phyloP scores from a whole-genome alignment of 2,888 invertebrate genomes.

The Eristalis intricaria region DNA sequence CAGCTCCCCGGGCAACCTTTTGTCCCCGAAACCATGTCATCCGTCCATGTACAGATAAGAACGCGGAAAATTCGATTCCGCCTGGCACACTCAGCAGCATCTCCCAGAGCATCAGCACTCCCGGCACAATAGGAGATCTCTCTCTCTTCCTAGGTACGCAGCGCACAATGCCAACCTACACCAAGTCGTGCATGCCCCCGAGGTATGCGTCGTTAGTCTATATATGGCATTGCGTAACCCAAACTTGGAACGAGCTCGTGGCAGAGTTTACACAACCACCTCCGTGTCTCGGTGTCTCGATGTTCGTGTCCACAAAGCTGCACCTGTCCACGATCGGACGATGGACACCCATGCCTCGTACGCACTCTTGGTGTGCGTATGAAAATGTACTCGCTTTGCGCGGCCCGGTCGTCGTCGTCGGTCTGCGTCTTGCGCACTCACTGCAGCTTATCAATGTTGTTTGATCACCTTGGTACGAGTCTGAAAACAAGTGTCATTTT shows the following conservation, averaged over 20 bases:
- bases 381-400: constrained; percentile 46
- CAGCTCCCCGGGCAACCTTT: constrained; percentile 30
- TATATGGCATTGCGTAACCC: constrained; percentile 64
- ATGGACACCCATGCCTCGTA: constrained; percentile 19
- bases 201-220: constrained; percentile 39
- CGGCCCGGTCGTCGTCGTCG: neutral
- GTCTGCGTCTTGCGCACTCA: constrained; percentile 18
- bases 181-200: constrained; percentile 48
- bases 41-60: constrained; percentile 46
- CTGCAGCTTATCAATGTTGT: constrained; percentile 64
- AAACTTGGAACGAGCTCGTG: constrained; percentile 51
- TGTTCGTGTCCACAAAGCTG: constrained; percentile 27
- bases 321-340: constrained; percentile 46
- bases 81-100: constrained; percentile 31
- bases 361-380: constrained; percentile 56
- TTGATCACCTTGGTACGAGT: constrained; percentile 64
- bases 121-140: constrained; percentile 31
- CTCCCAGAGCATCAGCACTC: constrained; percentile 15
- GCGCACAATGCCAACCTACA: constrained; percentile 13
- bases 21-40: constrained; percentile 49
- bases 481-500: constrained; percentile 70
- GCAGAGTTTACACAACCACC: constrained; percentile 50
- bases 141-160: constrained; percentile 15
- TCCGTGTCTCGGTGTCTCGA: neutral
- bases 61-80: constrained; percentile 52